Base-by-base conservation (phyloP, 2,113 vertebrate genomes). In the Vimba vimba region DNA sequence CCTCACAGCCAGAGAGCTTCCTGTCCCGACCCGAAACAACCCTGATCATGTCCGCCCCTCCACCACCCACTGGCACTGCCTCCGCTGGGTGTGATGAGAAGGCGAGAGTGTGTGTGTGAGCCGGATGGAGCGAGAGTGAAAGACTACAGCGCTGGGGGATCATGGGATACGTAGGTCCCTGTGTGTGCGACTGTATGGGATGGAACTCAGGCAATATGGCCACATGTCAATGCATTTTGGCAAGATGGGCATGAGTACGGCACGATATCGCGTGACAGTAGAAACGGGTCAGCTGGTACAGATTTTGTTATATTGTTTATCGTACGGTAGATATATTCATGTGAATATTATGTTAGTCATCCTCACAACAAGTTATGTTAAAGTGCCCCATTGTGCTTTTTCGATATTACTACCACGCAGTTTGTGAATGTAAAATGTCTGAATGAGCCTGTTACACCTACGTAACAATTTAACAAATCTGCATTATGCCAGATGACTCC, bases 1-100 rank as follows among this genome's bases (percentile, higher is more conserved):
- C 84, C 66, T 77, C 73, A 74, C 39, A 45, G 33, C 57, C 69
- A 55, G 86, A 68, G 77, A 86, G 79, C 86, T 83, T 89, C 87
- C 89, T 90, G 87, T 86, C 88, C 88, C 30, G 84, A 88, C 90
- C 87, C 76, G 60, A 86, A 89, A 84, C 80, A 79, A 86, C 89
- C 85, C 77, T 25, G 83, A 86, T 87, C 82, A 88, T 86, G 86
- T 86, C 82, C 60, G 68, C 80, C 88, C 77, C 86, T 75, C 79
- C 80, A 84, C 79, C 90, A 83, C 87, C 80, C 84, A 75, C 86
- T 87, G 85, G 83, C 85, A 85, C 71, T 9, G 30, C 50, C 62
- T 86, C 60, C 45, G 13, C 66, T 69, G 88, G 80, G 36, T 89
- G 84, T 79, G 33, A 78, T 84, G 81, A 80, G 50, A 10, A 30